Evolutionary conservation across 2,797 vertebrate genomes (phyloP), one percentile per base, ranked within the genome.

Genomic region (Phoeniculus purpureus): DNA sequence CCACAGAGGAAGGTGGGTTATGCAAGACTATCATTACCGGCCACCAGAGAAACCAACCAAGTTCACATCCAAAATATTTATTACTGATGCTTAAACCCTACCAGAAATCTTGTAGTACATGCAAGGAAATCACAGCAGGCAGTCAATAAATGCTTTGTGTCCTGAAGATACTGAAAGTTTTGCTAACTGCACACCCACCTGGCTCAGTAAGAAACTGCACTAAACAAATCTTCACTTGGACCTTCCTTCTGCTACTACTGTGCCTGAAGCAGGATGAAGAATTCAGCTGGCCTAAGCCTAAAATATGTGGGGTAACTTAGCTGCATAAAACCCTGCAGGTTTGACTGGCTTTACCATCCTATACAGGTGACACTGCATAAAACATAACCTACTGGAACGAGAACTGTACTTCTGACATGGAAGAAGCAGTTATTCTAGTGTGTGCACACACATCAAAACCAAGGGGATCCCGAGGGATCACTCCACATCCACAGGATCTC

Each of bases 111-210:
- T 76, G 50, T 15, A 6, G 15, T 51, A 86, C 50, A 74, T 1
- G 5, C 47, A 80, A 7, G 45, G 2, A 81, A 94, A 84, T 26
- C 8, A 34, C 27, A 72, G 43, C 0, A 58, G 27, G 19, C 10
- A 32, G 20, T 26, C 87, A 83, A 85, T 8, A 67, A 76, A 74
- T 5, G 2, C 43, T 55, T 58, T 66, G 1, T 7, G 25, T 17
- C 25, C 32, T 23, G 15, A 71, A 86, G 84, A 65, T 34, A 79
- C 32, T 74, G 7, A 85, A 47, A 54, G 37, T 77, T 66, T 89
- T 90, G 93, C 62, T 85, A 90, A 95, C 5, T 92, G 93, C 95
- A 93, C 95, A 95, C 93, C 90, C 94, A 87, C 71, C 94, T 93
- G 95, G 91, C 48, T 82, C 81, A 71, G 19, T 4, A 72, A 75